Base-by-base conservation (phyloP, 2,113 vertebrate species). In the Eretmochelys imbricata region DNA sequence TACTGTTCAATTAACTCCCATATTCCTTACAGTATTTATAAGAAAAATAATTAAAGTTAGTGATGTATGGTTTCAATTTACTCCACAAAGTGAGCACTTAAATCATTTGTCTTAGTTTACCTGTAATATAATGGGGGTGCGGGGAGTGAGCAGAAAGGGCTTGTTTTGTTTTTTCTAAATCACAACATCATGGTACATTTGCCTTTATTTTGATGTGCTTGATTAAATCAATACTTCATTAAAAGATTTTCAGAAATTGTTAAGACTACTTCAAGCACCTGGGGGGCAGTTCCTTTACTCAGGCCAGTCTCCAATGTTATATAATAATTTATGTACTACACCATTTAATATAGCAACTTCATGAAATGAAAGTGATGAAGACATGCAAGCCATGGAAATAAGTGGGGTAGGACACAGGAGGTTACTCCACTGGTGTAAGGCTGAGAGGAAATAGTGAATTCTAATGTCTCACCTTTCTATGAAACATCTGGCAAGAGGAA, bases 61-160 rank as follows among this genome's bases (percentile, higher is more conserved):
- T 98, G 98, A 98, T 98, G 95, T 98, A 98, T 98, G 97, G 97
- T 97, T 98, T 98, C 98, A 98, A 98, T 98, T 98, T 98, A 97
- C 94, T 98, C 98, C 46, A 95, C 97, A 98, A 98, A 98, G 98
- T 98, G 98, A 98, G 95, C 97, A 98, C 97, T 98, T 98, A 98
- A 98, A 98, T 98, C 98, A 98, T 98, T 98, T 98, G 98, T 98
- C 98, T 98, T 98, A 97, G 97, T 98, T 98, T 98, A 98, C 97
- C 97, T 96, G 93, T 98, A 98, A 98, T 98, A 98, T 97, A 98
- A 97, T 96, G 97, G 89, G 95, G 97, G 87, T 92, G 4, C 1
- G 78, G 8, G 89, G 94, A 96, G 93, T 38, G 91, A 96, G 97
- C 90, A 90, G 1, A 83, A 82, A 10, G 91, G 94, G 95, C 91